Base-by-base conservation (phyloP, 2,113 vertebrate genomes). In the Neodon shergylaensis region DNA sequence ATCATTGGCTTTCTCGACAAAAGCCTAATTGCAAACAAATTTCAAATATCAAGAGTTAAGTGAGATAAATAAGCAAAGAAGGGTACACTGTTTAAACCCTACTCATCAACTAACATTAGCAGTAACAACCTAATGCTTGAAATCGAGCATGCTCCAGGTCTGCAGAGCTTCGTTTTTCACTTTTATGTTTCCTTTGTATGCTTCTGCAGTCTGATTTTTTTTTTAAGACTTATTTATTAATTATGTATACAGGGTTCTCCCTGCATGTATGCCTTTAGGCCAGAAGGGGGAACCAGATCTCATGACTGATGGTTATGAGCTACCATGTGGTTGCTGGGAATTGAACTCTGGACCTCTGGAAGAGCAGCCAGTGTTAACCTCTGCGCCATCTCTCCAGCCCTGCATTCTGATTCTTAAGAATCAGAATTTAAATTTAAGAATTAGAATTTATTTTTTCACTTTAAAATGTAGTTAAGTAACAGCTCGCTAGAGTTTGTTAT, bases 1-100 rank as follows among this genome's bases (percentile, higher is more conserved):
- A 87, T 81, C 95, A n/a, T 95, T 95, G 84, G 98, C 79, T 95
- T 97, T 98, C 85, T 98, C 98, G 92, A 98, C 97, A 97, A 99
- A 98, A 82, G 96, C 92, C 99, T 99, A 97, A 96, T 98, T 92
- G 5, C 33, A 92, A 96, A 96, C 96, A 77, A 72, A 95, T 95
- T 95, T 89, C 49, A 97, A 92, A 74, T 24, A 31, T 54, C 73
- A 91, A 94, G 79, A 49, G 94, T 92, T 91, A 95, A 87, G 1
- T 16, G 24, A 91, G 68, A 89, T 94, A 82, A 88, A 42, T 47
- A 58, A 33, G 5, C 10, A 58, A 83, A 21, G 26, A 42, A 70
- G 74, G 66, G 26, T 44, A 1, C 42, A 90, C 28, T 94, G 31
- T 90, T 79, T 72, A 93, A 94, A 68, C 2, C 11, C 4, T 1